Evolutionary conservation across 2,113 vertebrate species (phyloP), one percentile per base, ranked within the genome.

Genomic region (Istiophorus platypterus): DNA sequence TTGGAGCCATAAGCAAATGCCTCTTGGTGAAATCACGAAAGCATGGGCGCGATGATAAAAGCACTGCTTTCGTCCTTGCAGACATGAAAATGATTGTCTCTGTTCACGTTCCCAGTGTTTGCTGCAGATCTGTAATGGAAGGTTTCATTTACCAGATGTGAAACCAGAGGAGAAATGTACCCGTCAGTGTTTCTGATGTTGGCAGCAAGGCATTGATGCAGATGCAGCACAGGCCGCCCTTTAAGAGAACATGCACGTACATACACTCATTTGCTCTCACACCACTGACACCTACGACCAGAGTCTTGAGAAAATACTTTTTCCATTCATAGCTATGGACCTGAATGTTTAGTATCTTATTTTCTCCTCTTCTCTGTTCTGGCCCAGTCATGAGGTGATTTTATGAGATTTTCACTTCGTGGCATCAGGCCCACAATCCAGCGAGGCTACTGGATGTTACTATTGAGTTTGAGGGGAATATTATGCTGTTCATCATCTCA

Each of bases 81-180:
- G 88, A 88, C 78, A 86, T 87, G 81, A 71, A 88, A 87, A 80
- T 66, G 56, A 72, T 85, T 42, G 70, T 82, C 85, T 79, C 78
- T 76, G 79, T 68, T 88, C 80, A 70, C 26, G 61, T 80, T 79
- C 52, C 47, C 52, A 58, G 13, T 68, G 51, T 80, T 70, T 76
- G 82, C 41, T 78, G 56, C 62, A 47, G 67, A 85, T 57, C 34
- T 49, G 18, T 13, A 45, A 29, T 27, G 67, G 54, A 80, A 67
- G 61, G 57, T 67, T 80, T 88, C 29, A 69, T 80, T 72, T 74
- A 42, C 51, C 80, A 72, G 68, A 80, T 49, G 73, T 75, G 58
- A 76, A 85, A 77, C 41, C 52, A 84, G 79, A 78, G 62, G 67
- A 79, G 78, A 71, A 80, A 78, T 31, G 51, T 59, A 52, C 41